A percentile compares a stretch with the other conserved stretches of the same genome.
phyloP scores from a whole-genome alignment of 2,113 vertebrate species.

The Campylomormyrus tamandua region DNA sequence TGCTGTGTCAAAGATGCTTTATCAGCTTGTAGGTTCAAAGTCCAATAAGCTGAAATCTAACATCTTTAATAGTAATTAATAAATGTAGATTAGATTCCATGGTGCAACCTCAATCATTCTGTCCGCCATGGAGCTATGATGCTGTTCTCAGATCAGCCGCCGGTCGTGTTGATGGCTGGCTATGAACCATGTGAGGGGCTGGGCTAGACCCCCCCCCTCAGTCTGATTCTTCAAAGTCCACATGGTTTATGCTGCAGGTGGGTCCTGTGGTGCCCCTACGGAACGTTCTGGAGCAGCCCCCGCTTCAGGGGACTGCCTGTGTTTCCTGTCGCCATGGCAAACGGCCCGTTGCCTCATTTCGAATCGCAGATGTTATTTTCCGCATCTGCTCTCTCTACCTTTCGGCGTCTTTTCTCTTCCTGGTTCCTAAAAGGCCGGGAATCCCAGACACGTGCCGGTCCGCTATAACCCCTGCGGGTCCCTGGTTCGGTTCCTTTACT shows the following conservation, averaged over 20 bases:
- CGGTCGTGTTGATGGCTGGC: background rate
- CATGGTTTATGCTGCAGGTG: background rate
- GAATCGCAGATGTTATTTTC: background rate
- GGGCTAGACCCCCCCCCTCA: background rate
- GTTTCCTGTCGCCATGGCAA: too few species aligned
- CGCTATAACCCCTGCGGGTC: background rate
- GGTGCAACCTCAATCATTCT: background rate
- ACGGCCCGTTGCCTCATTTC: background rate
- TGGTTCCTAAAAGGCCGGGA: background rate
- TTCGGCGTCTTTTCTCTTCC: background rate
- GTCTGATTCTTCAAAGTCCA: background rate
- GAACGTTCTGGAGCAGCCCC: background rate
- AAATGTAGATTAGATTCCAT: background rate
- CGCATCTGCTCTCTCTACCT: background rate
- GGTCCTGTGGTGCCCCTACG: background rate
- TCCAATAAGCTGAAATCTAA: background rate
- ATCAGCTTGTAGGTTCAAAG: background rate
- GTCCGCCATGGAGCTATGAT: background rate
- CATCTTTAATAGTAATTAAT: background rate
- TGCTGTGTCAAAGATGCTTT: background rate
- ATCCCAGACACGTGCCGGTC: background rate
- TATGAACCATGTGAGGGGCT: background rate
- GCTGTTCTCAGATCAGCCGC: background rate
- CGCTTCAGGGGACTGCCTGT: background rate
- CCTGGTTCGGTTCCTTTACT: background rate